phyloP scores from a whole-genome alignment of 2,113 vertebrate genomes.

The Caloenas nicobarica region DNA sequence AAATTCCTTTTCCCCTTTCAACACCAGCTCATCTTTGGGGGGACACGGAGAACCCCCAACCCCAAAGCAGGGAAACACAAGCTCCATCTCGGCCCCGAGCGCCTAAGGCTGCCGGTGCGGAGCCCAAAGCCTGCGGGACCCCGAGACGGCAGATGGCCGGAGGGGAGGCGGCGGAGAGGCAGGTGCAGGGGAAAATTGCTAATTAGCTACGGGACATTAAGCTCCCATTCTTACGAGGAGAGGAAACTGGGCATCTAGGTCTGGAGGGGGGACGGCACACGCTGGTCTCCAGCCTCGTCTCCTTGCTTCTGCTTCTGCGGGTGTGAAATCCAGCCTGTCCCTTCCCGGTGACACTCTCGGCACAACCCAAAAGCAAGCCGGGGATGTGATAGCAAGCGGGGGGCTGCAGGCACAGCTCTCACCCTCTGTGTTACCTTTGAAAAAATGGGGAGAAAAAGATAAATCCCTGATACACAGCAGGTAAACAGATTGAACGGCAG shows the following conservation, averaged over 20 bases:
- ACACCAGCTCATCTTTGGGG: background rate
- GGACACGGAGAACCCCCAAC: background rate
- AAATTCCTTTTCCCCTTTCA: background rate
- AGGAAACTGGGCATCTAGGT: constrained; percentile 4
- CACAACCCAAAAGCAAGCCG: background rate
- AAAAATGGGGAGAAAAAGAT: fast-evolving
- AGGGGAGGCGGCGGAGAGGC: constrained; percentile 17
- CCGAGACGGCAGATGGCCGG: constrained; percentile 66
- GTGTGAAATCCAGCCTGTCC: background rate
- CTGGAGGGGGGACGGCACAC: background rate
- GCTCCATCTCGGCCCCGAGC: fast-evolving
- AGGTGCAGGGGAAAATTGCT: constrained; percentile 68
- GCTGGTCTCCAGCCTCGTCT: background rate
- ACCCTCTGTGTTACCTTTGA: background rate
- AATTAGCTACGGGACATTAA: constrained; percentile 59
- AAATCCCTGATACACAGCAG: background rate
- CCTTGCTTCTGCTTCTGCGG: background rate
- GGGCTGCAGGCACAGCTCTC: background rate
- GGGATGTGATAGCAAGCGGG: background rate
- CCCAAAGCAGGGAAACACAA: background rate
- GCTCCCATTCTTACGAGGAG: constrained; percentile 23
- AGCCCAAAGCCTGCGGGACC: background rate
- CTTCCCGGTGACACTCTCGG: fast-evolving
- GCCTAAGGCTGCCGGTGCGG: fast-evolving
- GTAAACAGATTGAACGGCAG: background rate